phyloP scores from a whole-genome alignment of 2,888 invertebrate species.

The Dolichomitus sp. region DNA sequence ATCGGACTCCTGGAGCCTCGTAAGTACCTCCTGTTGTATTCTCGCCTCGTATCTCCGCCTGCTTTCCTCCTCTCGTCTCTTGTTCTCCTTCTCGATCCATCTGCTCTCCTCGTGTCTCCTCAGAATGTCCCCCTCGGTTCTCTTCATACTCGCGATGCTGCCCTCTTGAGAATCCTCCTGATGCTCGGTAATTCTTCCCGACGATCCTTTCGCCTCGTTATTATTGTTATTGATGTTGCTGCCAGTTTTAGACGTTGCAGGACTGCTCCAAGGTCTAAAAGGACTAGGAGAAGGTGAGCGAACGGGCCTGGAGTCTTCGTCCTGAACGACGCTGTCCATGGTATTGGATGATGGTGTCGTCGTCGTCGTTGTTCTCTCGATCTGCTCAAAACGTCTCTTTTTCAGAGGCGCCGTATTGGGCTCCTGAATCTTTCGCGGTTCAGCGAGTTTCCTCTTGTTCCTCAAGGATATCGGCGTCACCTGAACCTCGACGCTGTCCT shows the following conservation, averaged over 20 bases:
- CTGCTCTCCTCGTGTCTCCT: slow-evolving; percentile 43
- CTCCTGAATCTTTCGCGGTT: slow-evolving; percentile 89
- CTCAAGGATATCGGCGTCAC: slow-evolving; percentile 88
- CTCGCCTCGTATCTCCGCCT: slow-evolving; percentile 67
- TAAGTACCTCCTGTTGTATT: slow-evolving; percentile 74
- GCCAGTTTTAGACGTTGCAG: slow-evolving; percentile 54
- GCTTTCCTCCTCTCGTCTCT: slow-evolving; percentile 60
- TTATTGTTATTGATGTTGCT: slow-evolving; percentile 48
- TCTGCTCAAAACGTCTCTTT: slow-evolving; percentile 84
- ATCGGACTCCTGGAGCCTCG: slow-evolving; percentile 70
- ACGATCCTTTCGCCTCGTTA: slow-evolving; percentile 64
- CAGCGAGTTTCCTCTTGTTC: slow-evolving; percentile 90
- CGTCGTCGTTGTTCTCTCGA: slow-evolving; percentile 76
- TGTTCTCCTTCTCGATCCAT: slow-evolving; percentile 66
- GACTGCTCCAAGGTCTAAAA: slow-evolving; percentile 90
- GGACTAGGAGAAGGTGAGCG: slow-evolving; percentile 86
- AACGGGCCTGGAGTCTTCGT: slow-evolving; percentile 78
- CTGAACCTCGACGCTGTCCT: slow-evolving; percentile 90
- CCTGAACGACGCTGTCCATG: slow-evolving; percentile 74
- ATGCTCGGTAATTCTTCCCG: slow-evolving; percentile 9
- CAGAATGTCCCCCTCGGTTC: slow-evolving; percentile 20
- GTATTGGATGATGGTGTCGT: slow-evolving; percentile 45
- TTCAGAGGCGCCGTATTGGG: slow-evolving; percentile 90
- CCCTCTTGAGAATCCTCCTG: slow-evolving; percentile 51
- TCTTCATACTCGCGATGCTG: slow-evolving; percentile 8